phyloP scores from a whole-genome alignment of 2,113 vertebrate species.

The Colinus virginianus region DNA sequence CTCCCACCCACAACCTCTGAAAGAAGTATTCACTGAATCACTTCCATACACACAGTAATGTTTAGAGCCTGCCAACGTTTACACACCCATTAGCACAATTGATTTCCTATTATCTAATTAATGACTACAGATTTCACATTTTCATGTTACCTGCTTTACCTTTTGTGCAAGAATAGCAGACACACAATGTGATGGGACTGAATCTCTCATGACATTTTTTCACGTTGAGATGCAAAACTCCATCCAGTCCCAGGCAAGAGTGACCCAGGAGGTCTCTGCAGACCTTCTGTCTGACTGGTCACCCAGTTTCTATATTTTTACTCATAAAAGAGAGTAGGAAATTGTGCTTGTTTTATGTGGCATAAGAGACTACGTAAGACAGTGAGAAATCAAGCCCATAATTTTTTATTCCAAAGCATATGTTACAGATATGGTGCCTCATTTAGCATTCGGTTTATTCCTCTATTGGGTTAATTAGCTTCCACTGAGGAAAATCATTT shows the following conservation, averaged over 20 bases:
- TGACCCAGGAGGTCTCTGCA: background rate
- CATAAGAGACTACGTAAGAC: background rate
- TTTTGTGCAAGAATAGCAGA: background rate
- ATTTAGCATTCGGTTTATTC: constrained; percentile 55
- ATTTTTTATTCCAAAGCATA: constrained; percentile 36
- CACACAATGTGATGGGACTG: background rate
- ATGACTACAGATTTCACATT: constrained; percentile 20
- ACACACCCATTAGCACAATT: background rate
- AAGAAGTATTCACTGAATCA: background rate
- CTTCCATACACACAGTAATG: background rate
- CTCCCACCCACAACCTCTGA: background rate
- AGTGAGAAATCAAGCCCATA: background rate
- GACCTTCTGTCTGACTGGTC: background rate
- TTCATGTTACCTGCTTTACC: background rate
- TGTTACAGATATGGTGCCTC: background rate
- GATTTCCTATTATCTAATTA: constrained; percentile 45
- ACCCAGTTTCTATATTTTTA: fast-evolving
- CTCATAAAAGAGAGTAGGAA: background rate
- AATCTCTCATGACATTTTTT: background rate
- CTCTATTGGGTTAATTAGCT: constrained; percentile 45
- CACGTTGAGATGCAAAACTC: background rate
- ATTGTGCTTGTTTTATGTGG: background rate
- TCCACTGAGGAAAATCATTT: constrained; percentile 55
- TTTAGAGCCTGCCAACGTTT: background rate
- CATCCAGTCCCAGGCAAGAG: background rate